These are phyloP conservation scores for rabbit (Oryctolagus cuniculus) DNA, from an alignment of 2,113 vertebrate genomes.

Conservation along the genomic window DNA sequence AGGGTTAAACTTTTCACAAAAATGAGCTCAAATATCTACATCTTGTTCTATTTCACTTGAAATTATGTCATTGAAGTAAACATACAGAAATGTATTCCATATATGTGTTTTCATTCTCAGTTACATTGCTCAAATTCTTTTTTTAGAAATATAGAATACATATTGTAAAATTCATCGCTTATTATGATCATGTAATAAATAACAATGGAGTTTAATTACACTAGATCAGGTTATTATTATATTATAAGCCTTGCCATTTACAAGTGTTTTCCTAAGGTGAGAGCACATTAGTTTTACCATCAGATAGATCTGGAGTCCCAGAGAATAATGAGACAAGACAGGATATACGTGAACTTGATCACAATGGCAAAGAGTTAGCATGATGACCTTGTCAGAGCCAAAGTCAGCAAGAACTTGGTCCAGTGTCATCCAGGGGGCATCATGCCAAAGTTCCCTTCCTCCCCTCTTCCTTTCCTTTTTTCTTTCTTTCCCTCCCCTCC, in stretches of 20 bases:
- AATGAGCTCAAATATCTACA: conserved; percentile 5
- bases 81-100: not conserved
- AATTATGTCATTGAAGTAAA: conserved; percentile 4
- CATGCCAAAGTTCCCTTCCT: not conserved
- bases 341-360: not conserved
- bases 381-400: not conserved
- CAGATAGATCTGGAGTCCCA: not conserved
- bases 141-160: not conserved
- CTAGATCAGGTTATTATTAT: not conserved
- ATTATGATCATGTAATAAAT: not conserved
- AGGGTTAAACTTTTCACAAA: conserved; percentile 55
- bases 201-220: not conserved
- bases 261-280: conserved; percentile 32
- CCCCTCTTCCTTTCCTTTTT: not conserved
- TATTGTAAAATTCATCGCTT: conserved; percentile 18
- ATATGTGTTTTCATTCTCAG: conserved; percentile 31
- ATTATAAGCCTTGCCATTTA: conserved; percentile 17
- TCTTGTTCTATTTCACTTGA: conserved; percentile 12
- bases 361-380: not conserved
- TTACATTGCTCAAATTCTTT: conserved; percentile 16
- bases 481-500: too few relatives aligned
- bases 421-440: not conserved
- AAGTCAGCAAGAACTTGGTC: not conserved
- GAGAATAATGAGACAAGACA: not conserved
- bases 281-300: conserved; percentile 6